phyloP scores from a whole-genome alignment of 2,888 invertebrate species.

The Chalcis sispes region DNA sequence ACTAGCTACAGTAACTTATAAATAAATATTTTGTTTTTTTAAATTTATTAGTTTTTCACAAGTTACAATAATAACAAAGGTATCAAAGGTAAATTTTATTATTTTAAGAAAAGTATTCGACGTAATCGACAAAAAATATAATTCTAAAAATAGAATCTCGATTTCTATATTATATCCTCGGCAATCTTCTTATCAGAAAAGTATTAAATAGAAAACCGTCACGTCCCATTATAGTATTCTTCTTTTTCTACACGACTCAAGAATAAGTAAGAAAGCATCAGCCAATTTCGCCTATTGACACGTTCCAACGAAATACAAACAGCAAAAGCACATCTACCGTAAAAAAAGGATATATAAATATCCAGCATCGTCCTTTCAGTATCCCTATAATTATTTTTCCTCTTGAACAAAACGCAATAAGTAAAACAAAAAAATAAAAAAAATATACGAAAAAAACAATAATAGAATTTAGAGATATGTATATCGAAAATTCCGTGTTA shows the following conservation, averaged over 20 bases:
- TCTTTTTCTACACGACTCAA: background rate
- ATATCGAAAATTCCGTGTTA: too few species aligned
- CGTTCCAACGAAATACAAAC: constrained; percentile 5
- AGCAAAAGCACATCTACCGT: background rate
- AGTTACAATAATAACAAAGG: too few species aligned
- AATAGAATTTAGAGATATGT: background rate
- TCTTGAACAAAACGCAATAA: background rate
- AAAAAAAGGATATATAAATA: constrained; percentile 18
- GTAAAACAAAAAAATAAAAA: constrained; percentile 3
- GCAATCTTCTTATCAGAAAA: background rate
- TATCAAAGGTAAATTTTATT: too few species aligned
- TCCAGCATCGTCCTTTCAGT: constrained; percentile 48
- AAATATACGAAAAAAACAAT: background rate
- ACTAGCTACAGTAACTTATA: too few species aligned
- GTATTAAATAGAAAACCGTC: background rate
- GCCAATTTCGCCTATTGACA: constrained; percentile 29
- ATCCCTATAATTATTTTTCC: constrained; percentile 38
- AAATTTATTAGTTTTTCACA: too few species aligned
- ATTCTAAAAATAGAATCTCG: too few species aligned
- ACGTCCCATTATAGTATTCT: background rate
- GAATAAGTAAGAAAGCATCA: background rate
- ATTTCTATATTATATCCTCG: background rate
- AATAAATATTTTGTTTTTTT: too few species aligned
- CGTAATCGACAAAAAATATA: too few species aligned
- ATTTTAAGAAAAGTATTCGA: too few species aligned